Evolutionary conservation across 2,113 vertebrate species (phyloP).

Genomic region (Sus scrofa): T2T-Sscrofa CM000819.6:104434501-104435000

Average conservation of each 20-base stretch:
- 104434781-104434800: neutral
- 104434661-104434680: neutral
- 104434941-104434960: neutral
- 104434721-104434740: neutral
- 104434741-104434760: neutral
- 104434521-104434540: fast-evolving
- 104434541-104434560: neutral
- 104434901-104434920: neutral
- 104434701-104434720: neutral
- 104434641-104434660: neutral
- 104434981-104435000: neutral
- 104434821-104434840: neutral
- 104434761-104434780: neutral
- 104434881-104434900: neutral
- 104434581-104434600: neutral
- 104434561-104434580: neutral
- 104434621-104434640: neutral
- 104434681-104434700: neutral
- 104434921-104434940: neutral
- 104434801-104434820: neutral
- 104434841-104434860: neutral
- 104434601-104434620: neutral
- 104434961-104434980: neutral
- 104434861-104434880: neutral
- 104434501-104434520: neutral